Evolutionary conservation across 2,888 invertebrate species (phyloP).

Genomic region (Lithophane leautieri): DNA sequence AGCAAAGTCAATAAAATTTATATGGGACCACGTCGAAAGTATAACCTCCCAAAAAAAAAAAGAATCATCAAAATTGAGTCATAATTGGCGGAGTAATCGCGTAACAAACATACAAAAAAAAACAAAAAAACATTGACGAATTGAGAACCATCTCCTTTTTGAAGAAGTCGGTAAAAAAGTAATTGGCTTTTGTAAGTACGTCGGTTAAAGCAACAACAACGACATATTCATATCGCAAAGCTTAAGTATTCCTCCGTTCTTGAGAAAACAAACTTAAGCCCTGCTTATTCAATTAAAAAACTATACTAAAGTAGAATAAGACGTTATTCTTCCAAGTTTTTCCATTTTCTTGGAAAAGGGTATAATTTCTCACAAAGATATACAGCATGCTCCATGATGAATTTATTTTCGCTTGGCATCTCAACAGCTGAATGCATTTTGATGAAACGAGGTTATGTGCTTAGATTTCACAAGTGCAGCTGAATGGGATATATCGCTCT

Average conservation of each 20-base stretch:
- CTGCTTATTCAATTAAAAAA: constrained; percentile 30
- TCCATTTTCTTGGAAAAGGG: constrained; percentile 35
- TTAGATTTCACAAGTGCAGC: constrained; percentile 39
- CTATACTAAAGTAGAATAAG: not conserved
- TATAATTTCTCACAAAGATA: constrained; percentile 47
- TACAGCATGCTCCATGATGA: constrained; percentile 45
- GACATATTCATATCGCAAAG: not conserved
- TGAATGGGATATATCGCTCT: constrained; percentile 22
- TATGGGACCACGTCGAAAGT: too few species aligned
- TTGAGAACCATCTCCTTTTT: too few species aligned
- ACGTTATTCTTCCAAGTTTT: constrained; percentile 26
- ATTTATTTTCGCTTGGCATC: constrained; percentile 54
- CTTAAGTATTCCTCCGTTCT: constrained; percentile 6
- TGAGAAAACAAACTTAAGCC: not conserved
- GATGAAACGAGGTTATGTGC: constrained; percentile 51
- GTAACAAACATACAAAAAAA: too few species aligned
- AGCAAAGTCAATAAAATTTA: too few species aligned
- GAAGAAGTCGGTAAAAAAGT: too few species aligned
- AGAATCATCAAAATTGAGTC: too few species aligned
- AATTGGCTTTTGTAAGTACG: not conserved
- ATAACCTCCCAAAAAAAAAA: too few species aligned
- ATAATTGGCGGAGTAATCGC: too few species aligned
- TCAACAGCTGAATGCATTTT: constrained; percentile 57
- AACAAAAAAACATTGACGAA: too few species aligned
- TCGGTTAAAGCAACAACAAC: not conserved